Conservation (phyloP, 2,888 invertebrate genomes). For the Agapostemon virescens region DNA sequence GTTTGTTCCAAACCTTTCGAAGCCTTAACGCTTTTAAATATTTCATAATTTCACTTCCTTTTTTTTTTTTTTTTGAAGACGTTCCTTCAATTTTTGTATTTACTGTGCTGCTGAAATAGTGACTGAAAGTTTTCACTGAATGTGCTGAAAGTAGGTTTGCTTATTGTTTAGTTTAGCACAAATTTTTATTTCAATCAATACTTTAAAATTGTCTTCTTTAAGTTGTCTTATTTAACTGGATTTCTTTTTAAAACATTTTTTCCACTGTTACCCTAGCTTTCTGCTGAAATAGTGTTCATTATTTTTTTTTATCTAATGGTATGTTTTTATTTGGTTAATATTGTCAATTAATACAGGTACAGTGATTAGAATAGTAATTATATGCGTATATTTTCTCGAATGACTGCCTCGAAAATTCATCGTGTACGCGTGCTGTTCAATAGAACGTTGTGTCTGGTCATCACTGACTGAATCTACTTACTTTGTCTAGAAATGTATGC, state of each 20-base stretch:
- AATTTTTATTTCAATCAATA: too few species aligned
- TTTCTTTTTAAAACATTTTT: too few species aligned
- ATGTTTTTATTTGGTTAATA: too few species aligned
- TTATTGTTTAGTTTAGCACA: too few species aligned
- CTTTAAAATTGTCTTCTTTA: too few species aligned
- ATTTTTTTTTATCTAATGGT: too few species aligned
- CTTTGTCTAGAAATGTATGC: background rate
- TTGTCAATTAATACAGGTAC: too few species aligned
- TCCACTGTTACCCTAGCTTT: too few species aligned
- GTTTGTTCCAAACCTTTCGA: background rate
- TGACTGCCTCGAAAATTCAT: background rate
- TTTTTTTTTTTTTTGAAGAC: background rate
- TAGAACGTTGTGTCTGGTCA: background rate
- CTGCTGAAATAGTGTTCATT: too few species aligned
- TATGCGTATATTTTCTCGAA: too few species aligned
- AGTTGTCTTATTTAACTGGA: too few species aligned
- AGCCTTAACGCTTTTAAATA: background rate
- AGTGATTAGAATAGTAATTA: too few species aligned
- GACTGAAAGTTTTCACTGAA: background rate
- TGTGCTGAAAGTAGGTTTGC: background rate
- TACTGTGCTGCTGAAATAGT: background rate
- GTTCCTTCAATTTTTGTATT: background rate
- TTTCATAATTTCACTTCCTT: background rate
- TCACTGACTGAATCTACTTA: background rate
- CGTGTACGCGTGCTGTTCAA: background rate